Evolutionary conservation across 2,888 invertebrate genomes (phyloP), one percentile per base, ranked within the genome.

Genomic region (Sipha maydis): DNA sequence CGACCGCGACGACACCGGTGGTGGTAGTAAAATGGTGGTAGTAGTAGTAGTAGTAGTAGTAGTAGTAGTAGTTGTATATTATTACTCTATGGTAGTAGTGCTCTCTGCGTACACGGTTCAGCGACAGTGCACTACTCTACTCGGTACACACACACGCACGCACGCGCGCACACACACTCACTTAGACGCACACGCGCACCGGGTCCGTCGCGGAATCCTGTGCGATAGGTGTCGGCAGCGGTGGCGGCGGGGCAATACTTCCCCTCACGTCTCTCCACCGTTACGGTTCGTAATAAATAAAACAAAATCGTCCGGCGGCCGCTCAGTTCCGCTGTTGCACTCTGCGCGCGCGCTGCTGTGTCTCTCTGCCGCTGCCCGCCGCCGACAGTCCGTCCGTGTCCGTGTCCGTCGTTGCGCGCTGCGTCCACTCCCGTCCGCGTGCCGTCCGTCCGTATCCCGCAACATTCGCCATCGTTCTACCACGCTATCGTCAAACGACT

Each of bases 251-350:
- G 75, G 75, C 38, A 17, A 38, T 38, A 41, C 41, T 5, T 19
- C 82, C 79, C 82, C 79, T 79, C 31, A 5, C 78, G 21, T 31
- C 54, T 79, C 56, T 79, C 31, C 25, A 0, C 31, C 31, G 56
- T 56, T 21, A 2, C 78, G 38, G 48, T 48, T 79, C 38, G n/a
- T 34, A 79, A 56, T 79, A 73, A 75, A 75, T 38, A 75, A 73
- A 31, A 82, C 34, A 69, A 11, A 41, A 8, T 48, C 69, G 82
- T 19, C 31, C 48, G 69, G 38, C 54, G 28, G 31, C 7, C 28
- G 78, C 56, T 61, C 61, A 80, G 82, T 83, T 48, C 69, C 31
- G 82, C 69, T 48, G 82, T 69, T 83, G 82, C 82, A 25, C 71
- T 83, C 31, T 31, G 1, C 31, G 71, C 21, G 82, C 21, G 31